Evolutionary conservation across 2,888 invertebrate genomes (phyloP).

Genomic region (Lydus trimaculatus): DNA sequence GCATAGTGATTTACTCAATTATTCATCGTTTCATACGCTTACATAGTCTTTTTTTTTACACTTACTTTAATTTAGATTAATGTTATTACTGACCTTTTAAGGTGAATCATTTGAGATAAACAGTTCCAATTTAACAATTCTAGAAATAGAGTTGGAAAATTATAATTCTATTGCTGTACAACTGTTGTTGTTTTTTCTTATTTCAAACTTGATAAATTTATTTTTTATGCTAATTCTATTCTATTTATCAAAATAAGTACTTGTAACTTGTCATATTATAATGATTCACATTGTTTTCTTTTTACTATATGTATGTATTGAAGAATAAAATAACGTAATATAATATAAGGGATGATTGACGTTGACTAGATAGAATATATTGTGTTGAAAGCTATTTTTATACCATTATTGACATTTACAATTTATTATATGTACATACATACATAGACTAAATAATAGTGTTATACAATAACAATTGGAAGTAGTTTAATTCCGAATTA

Average conservation of each 20-base stretch:
- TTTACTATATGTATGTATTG: too few relatives aligned
- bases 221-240: not conserved
- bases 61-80: not conserved
- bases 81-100: constrained; percentile 1
- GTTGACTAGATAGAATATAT: not conserved
- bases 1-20: too few relatives aligned
- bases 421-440: not conserved
- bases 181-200: not conserved
- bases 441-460: not conserved
- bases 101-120: not conserved
- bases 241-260: constrained; percentile 3
- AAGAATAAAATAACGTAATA: not conserved
- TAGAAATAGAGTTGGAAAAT: not conserved
- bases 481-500: not conserved
- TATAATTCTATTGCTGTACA: not conserved
- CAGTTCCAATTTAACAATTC: not conserved
- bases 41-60: not conserved
- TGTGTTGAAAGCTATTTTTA: not conserved
- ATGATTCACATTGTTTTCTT: not conserved
- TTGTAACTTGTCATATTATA: not conserved
- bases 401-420: not conserved
- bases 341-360: not conserved
- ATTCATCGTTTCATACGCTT: too few relatives aligned
- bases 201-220: not conserved
- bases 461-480: not conserved